phyloP scores from a whole-genome alignment of 2,888 invertebrate genomes.

The Cordilura impudica region DNA sequence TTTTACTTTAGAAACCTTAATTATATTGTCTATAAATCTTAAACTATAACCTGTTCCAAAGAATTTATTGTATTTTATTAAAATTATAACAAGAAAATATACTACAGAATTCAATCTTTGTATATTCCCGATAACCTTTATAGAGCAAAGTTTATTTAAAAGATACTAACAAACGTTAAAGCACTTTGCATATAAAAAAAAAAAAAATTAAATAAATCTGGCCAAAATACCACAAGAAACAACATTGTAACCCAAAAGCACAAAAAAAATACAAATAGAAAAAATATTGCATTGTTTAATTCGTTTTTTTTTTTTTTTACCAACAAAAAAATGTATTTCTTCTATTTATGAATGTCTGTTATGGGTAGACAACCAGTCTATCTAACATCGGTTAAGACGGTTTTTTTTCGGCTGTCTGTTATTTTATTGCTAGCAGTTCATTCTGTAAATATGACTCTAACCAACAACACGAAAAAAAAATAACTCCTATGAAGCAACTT shows the following conservation, averaged over 20 bases:
- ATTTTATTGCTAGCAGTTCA: constrained; percentile 30
- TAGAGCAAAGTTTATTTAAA: constrained; percentile 59
- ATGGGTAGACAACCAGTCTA: constrained; percentile 59
- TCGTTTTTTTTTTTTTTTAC: constrained; percentile 14
- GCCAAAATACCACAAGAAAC: constrained; percentile 52
- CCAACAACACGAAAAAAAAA: not conserved
- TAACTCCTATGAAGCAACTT: constrained; percentile 28
- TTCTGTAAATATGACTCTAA: constrained; percentile 42
- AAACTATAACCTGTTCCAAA: constrained; percentile 56
- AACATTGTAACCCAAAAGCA: constrained; percentile 40
- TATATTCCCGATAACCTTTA: constrained; percentile 60
- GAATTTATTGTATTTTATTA: constrained; percentile 27
- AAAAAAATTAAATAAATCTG: constrained; percentile 25
- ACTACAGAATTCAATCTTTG: constrained; percentile 52
- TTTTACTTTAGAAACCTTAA: not conserved
- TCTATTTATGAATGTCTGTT: constrained; percentile 53
- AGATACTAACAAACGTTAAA: constrained; percentile 38
- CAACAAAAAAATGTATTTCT: constrained; percentile 1
- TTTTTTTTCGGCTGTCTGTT: constrained; percentile 9
- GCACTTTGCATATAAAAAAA: constrained; percentile 13
- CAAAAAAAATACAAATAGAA: constrained; percentile 23
- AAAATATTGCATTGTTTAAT: constrained; percentile 55
- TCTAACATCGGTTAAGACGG: constrained; percentile 52
- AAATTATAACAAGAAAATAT: constrained; percentile 6
- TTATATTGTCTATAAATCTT: constrained; percentile 7